Evolutionary conservation across 2,888 invertebrate genomes (phyloP).

Genomic region (Drosophila mettleri): DNA sequence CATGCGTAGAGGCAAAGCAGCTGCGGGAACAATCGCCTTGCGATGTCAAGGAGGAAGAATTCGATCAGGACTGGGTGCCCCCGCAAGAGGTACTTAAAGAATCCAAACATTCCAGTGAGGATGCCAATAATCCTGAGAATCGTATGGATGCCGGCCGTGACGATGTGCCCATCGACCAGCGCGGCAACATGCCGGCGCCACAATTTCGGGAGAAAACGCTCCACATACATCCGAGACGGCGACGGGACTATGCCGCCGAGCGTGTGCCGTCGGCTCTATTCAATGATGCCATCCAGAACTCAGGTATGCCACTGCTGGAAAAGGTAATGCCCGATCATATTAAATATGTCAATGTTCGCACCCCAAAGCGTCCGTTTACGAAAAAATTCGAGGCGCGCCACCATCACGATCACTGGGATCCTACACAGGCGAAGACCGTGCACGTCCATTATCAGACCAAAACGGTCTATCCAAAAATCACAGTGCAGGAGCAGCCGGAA

Average conservation of each 20-base stretch:
- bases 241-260: slow-evolving; percentile 71
- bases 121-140: not conserved
- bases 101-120: not conserved
- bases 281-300: slow-evolving; percentile 58
- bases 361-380: slow-evolving; percentile 71
- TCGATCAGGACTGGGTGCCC: slow-evolving; percentile 82
- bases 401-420: slow-evolving; percentile 83
- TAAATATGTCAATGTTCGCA: slow-evolving; percentile 70
- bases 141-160: slow-evolving; percentile 34
- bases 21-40: slow-evolving; percentile 64
- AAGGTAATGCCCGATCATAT: slow-evolving; percentile 67
- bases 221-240: slow-evolving; percentile 74
- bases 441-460: slow-evolving; percentile 80
- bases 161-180: slow-evolving; percentile 44
- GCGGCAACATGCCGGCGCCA: slow-evolving; percentile 84
- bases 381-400: slow-evolving; percentile 80
- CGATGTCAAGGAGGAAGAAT: slow-evolving; percentile 58
- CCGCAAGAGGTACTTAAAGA: slow-evolving; percentile 9
- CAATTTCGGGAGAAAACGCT: slow-evolving; percentile 80
- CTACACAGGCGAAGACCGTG: slow-evolving; percentile 77
- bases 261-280: slow-evolving; percentile 73
- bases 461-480: slow-evolving; percentile 68
- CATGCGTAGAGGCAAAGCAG: slow-evolving; percentile 68
- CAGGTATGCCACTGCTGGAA: slow-evolving; percentile 66
- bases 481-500: slow-evolving; percentile 47